Base-by-base conservation (phyloP, 2,113 vertebrate species). In the Nymphicus hollandicus region DNA sequence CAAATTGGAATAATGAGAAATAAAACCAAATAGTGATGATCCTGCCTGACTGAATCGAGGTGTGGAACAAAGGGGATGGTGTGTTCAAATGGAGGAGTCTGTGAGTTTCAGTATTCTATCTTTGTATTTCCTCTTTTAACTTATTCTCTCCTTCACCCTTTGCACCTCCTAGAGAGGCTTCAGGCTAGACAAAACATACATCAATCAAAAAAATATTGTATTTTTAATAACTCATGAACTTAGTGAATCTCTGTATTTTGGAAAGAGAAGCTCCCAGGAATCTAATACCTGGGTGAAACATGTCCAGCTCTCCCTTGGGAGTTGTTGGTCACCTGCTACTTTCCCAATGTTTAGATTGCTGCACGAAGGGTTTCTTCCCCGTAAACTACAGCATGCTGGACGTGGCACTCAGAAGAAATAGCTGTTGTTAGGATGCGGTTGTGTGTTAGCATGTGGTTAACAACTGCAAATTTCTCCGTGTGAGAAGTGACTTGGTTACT, bases 301-400 rank as follows among this genome's bases (percentile, higher is more conserved):
- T 7, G 15, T 46, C 24, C 66, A 35, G 7, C 33, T 33, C 28
- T 87, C n/a, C n/a, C 18, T 13, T 47, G 27, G 35, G 25, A 60
- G 50, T 1, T 37, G 25, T 8, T 41, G 25, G 28, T 58, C 44
- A 22, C 18, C 24, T 39, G 16, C 33, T 52, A 0, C 9, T 18
- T 55, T 31, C 39, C 46, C 23, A 71, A 3, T 5, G 46, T 13
- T 16, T 72, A 52, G 17, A 14, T n/a, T 27, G 11, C 28, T 29
- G 17, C 22, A 17, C 0, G 15, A 33, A 49, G 24, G 47, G 5
- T 17, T 90, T 56, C 14, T 17, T 53, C 4, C 65, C 22, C 9
- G 22, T 7, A 4, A 69, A 13, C 7, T 3, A 4, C 9, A 7
- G 20, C 3, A 0, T 6, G 7, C 28, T 66, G 52, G n/a, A 37